Conservation (phyloP, 2,797 vertebrate species). For the Synanceia verrucosa region DNA sequence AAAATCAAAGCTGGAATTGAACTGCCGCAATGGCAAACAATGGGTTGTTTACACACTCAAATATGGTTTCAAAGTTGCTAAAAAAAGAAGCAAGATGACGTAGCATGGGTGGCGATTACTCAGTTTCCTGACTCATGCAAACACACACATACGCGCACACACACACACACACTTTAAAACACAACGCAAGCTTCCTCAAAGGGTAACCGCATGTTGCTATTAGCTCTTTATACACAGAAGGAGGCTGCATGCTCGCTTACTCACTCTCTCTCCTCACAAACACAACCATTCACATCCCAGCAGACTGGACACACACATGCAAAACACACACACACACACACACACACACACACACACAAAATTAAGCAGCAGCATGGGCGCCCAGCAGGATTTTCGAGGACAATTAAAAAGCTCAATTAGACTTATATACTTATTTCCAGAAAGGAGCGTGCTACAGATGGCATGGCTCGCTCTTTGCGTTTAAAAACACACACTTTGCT, state of each 20-base stretch:
- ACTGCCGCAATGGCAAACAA: background rate
- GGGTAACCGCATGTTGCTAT: conserved; percentile 49
- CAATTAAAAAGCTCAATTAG: conserved; percentile 80
- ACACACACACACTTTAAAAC: conserved; percentile 6
- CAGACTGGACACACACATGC: conserved; percentile 38
- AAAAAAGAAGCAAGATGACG: background rate
- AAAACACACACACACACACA: conserved; percentile 17
- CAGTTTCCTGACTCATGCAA: conserved; percentile 18
- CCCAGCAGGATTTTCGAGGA: conserved; percentile 77
- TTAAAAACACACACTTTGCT: conserved; percentile 62
- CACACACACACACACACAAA: conserved; percentile 18
- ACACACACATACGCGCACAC: conserved; percentile 19
- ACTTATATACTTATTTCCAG: conserved; percentile 70
- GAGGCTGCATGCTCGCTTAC: conserved; percentile 26
- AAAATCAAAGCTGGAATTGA: conserved; percentile 34
- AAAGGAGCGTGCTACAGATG: conserved; percentile 71
- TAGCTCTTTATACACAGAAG: conserved; percentile 58
- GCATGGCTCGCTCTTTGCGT: conserved; percentile 50
- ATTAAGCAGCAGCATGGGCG: conserved; percentile 67
- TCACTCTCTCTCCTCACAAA: conserved; percentile 27
- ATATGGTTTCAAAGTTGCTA: background rate
- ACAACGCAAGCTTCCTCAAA: conserved; percentile 44
- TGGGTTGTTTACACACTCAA: conserved; percentile 1
- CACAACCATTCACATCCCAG: conserved; percentile 47
- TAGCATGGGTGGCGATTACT: background rate